These are phyloP conservation scores for Tinamus major DNA, from an alignment of 2,797 vertebrate genomes.

Conservation along the genomic window DNA sequence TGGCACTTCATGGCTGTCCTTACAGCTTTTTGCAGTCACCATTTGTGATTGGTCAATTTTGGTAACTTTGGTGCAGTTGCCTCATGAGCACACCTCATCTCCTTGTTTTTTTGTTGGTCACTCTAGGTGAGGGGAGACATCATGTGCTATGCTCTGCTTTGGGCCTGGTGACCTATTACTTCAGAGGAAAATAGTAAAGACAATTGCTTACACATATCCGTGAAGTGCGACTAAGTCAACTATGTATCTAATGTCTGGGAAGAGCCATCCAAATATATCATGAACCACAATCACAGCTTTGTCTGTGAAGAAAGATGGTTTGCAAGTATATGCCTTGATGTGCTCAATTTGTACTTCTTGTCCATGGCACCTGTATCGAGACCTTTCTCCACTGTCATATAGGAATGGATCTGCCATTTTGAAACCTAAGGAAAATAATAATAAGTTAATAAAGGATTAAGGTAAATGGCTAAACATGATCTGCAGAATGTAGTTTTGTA, in stretches of 20 bases:
- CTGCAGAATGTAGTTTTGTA: background rate
- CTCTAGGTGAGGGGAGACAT: background rate
- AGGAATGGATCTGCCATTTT: conserved; percentile 92
- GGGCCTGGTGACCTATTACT: background rate
- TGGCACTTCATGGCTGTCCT: background rate
- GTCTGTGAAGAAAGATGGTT: conserved; percentile 78
- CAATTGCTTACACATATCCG: conserved; percentile 87
- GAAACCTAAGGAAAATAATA: background rate
- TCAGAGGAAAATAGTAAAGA: background rate
- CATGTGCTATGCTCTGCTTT: background rate
- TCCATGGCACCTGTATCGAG: conserved; percentile 88
- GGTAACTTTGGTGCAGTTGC: background rate
- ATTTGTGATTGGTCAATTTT: background rate
- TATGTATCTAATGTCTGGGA: conserved; percentile 93
- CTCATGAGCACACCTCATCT: background rate
- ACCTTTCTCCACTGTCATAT: conserved; percentile 86
- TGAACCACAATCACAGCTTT: conserved; percentile 91
- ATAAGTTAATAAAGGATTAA: background rate
- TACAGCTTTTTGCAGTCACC: background rate
- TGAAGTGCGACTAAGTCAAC: conserved; percentile 89
- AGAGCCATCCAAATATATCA: conserved; percentile 91
- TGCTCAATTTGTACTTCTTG: conserved; percentile 88
- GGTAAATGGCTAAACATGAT: background rate
- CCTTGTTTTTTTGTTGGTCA: background rate
- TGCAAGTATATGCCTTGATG: conserved; percentile 86